These are phyloP conservation scores for Montifringilla adamsi DNA, from an alignment of 2,113 vertebrate genomes.

Conservation along the genomic window DNA sequence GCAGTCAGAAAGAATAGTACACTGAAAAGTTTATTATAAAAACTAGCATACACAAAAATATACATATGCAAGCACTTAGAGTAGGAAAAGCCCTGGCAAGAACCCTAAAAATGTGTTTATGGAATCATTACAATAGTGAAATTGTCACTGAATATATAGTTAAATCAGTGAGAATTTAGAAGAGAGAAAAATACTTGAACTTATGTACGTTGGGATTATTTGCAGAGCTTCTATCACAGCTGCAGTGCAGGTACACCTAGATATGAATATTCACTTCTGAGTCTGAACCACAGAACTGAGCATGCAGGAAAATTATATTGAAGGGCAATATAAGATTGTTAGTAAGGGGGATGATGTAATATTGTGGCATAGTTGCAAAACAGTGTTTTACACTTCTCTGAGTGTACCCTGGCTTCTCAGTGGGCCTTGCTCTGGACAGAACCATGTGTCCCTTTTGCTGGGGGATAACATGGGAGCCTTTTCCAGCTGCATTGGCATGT, in stretches of 20 bases:
- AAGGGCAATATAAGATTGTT: background rate
- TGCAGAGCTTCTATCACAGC: background rate
- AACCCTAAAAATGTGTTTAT: constrained; percentile 1
- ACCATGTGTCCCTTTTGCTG: background rate
- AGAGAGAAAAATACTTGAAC: background rate
- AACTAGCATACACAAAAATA: background rate
- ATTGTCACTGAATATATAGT: background rate
- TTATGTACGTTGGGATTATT: background rate
- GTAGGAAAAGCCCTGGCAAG: background rate
- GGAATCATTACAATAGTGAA: background rate
- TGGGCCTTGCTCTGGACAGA: background rate
- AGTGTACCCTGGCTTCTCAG: background rate
- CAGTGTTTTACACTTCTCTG: background rate
- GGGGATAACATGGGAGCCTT: background rate
- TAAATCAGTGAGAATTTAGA: background rate
- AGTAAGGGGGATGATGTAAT: background rate
- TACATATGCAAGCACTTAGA: background rate
- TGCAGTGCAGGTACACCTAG: background rate
- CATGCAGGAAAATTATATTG: background rate
- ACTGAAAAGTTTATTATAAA: background rate
- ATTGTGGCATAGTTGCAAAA: background rate
- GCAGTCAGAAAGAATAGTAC: background rate
- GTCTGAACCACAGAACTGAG: background rate
- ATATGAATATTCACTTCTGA: background rate
- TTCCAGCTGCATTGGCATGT: background rate